A percentile compares a stretch with the other conserved stretches of the same genome.
phyloP scores from a whole-genome alignment of 1,140 invertebrate genomes.

The Saccostrea echinata region DNA sequence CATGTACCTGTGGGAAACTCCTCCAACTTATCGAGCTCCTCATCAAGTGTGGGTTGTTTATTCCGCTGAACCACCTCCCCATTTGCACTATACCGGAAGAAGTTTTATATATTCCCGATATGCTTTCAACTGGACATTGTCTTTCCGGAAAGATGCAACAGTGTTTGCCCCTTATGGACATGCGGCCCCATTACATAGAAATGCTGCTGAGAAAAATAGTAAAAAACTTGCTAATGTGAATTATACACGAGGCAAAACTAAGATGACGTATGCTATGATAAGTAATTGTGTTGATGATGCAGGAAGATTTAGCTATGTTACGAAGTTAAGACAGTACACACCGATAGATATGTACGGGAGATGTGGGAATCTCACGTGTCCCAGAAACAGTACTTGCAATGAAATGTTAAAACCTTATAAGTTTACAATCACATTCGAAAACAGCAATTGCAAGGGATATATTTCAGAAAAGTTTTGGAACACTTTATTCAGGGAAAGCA shows the following conservation, averaged over 20 bases:
- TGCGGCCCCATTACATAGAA: not conserved
- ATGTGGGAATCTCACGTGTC: constrained; percentile 63
- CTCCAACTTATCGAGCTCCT: constrained; percentile 60
- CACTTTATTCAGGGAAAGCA: constrained; percentile 61
- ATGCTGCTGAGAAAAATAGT: constrained; percentile 17
- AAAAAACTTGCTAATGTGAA: constrained; percentile 5
- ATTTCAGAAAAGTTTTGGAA: constrained; percentile 79
- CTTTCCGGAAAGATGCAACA: constrained; percentile 68
- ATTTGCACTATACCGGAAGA: constrained; percentile 57
- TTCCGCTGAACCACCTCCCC: constrained; percentile 67
- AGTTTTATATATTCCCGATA: constrained; percentile 47
- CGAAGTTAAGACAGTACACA: constrained; percentile 82
- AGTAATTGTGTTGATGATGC: constrained; percentile 84
- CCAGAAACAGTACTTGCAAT: constrained; percentile 57
- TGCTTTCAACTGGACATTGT: constrained; percentile 74
- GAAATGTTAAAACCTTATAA: constrained; percentile 87
- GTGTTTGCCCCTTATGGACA: constrained; percentile 64
- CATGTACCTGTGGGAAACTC: constrained; percentile 51
- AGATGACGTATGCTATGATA: constrained; percentile 83
- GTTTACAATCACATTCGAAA: constrained; percentile 85
- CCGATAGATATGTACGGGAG: constrained; percentile 84
- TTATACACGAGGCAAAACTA: constrained; percentile 54
- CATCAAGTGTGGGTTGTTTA: constrained; percentile 71
- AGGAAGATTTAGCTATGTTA: constrained; percentile 81
- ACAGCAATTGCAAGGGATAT: constrained; percentile 78